These are phyloP conservation scores for Siniperca obscura DNA, from an alignment of 2,797 vertebrate genomes.

Conservation along the genomic window DNA sequence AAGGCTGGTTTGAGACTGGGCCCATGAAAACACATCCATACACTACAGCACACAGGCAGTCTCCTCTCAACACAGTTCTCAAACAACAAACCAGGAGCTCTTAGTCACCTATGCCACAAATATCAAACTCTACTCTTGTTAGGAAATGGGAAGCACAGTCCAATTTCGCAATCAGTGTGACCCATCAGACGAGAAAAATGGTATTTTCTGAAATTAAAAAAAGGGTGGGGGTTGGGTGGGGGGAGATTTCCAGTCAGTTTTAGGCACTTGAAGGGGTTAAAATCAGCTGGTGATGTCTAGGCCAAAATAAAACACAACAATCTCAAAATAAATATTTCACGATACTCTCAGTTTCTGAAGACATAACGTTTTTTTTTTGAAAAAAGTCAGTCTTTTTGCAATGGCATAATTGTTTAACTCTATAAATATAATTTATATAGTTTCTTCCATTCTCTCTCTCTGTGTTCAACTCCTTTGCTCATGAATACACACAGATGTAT, in stretches of 20 bases:
- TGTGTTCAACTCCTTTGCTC: slow-evolving; percentile 69
- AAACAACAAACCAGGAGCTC: slow-evolving; percentile 52
- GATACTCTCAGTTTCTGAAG: slow-evolving; percentile 85
- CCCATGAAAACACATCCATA: slow-evolving; percentile 58
- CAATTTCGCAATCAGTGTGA: slow-evolving; percentile 58
- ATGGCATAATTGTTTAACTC: slow-evolving; percentile 89
- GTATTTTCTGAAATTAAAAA: slow-evolving; percentile 31
- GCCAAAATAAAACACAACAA: slow-evolving; percentile 77
- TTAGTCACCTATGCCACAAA: slow-evolving; percentile 53
- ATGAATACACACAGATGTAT: slow-evolving; percentile 68
- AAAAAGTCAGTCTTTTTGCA: slow-evolving; percentile 84
- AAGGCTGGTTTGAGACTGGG: slow-evolving; percentile 57
- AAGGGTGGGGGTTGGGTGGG: background rate
- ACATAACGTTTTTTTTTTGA: slow-evolving; percentile 76
- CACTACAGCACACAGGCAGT: slow-evolving; percentile 49
- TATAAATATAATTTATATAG: slow-evolving; percentile 92
- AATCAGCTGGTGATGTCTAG: slow-evolving; percentile 69
- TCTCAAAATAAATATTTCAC: slow-evolving; percentile 89
- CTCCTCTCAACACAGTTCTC: slow-evolving; percentile 52
- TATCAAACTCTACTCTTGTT: slow-evolving; percentile 48
- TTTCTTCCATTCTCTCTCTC: slow-evolving; percentile 80
- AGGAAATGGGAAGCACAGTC: slow-evolving; percentile 50
- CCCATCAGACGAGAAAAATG: slow-evolving; percentile 50
- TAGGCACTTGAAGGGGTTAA: slow-evolving; percentile 67
- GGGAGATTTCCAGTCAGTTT: slow-evolving; percentile 52